Evolutionary conservation across 2,113 vertebrate genomes (phyloP).

Genomic region (Xiphophorus couchianus): DNA sequence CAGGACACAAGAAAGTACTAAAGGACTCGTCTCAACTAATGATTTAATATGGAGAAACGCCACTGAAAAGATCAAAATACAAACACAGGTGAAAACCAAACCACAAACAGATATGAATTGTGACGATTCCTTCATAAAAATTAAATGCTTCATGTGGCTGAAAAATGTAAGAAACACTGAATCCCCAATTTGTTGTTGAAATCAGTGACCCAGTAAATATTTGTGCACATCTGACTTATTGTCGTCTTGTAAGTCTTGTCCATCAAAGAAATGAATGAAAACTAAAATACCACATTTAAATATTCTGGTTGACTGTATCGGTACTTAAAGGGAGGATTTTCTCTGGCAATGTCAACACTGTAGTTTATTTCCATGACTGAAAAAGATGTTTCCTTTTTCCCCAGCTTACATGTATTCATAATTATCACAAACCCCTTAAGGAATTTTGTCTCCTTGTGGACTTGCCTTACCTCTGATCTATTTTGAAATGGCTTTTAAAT

Average conservation of each 20-base stretch:
- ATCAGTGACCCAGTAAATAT: no score
- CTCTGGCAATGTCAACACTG: neutral
- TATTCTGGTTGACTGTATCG: neutral
- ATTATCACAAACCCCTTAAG: constrained; percentile 25
- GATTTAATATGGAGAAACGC: no score
- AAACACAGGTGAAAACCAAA: neutral
- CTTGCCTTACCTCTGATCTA: constrained; percentile 29
- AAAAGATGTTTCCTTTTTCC: neutral
- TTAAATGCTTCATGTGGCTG: neutral
- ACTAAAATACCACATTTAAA: neutral
- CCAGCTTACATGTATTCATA: constrained; percentile 1
- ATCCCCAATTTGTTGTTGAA: no score
- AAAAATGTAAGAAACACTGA: neutral
- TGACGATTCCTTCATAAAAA: neutral
- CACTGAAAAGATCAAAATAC: neutral
- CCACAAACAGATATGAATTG: no score
- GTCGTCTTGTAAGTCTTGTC: neutral
- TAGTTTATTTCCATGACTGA: neutral
- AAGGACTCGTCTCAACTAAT: no score
- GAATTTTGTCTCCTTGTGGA: constrained; percentile 9
- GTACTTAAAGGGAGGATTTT: neutral
- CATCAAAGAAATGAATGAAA: neutral
- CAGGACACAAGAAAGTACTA: neutral
- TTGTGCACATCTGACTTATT: neutral
- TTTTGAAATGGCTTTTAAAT: constrained; percentile 22